These are phyloP conservation scores for Epizoanthus rinbou DNA, from an alignment of 92 coral and sea anemone species.

Conservation along the genomic window DNA sequence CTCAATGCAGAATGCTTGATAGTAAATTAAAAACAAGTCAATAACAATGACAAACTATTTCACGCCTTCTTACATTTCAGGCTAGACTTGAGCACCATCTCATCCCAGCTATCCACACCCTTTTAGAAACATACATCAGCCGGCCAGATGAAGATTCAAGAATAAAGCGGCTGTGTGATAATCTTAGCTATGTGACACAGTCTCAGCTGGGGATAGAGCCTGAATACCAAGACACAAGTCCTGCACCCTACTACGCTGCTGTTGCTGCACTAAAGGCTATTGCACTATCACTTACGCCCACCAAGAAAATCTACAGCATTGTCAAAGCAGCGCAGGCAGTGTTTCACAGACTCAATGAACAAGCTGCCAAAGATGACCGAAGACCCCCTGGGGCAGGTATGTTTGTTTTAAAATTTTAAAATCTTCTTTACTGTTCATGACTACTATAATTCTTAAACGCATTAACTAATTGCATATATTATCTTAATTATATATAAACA, in stretches of 20 bases:
- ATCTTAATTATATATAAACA: no score
- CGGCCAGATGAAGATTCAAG: conserved; percentile 74
- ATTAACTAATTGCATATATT: no score
- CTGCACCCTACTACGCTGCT: conserved; percentile 73
- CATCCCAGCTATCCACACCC: conserved; percentile 72
- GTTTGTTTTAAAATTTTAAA: no score
- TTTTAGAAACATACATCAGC: conserved; percentile 53
- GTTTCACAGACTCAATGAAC: conserved; percentile 77
- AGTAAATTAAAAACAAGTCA: no score
- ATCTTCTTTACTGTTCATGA: not conserved
- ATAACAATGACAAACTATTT: no score
- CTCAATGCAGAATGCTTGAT: no score
- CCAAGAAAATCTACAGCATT: conserved; percentile 69
- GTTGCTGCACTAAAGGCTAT: conserved; percentile 69
- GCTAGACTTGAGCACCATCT: conserved; percentile 80
- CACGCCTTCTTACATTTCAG: conserved; percentile 37
- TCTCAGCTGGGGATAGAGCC: conserved; percentile 71
- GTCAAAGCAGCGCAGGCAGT: conserved; percentile 85
- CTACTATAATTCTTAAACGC: no score
- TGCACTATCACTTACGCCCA: conserved; percentile 62
- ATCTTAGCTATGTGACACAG: conserved; percentile 64
- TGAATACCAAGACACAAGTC: conserved; percentile 62
- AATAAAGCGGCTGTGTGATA: conserved; percentile 55
- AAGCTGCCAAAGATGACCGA: conserved; percentile 50
- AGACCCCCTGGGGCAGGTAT: conserved; percentile 89